Evolutionary conservation across 2,888 invertebrate species (phyloP), one percentile per base, ranked within the genome.

Genomic region (Calliscelio sp.): DNA sequence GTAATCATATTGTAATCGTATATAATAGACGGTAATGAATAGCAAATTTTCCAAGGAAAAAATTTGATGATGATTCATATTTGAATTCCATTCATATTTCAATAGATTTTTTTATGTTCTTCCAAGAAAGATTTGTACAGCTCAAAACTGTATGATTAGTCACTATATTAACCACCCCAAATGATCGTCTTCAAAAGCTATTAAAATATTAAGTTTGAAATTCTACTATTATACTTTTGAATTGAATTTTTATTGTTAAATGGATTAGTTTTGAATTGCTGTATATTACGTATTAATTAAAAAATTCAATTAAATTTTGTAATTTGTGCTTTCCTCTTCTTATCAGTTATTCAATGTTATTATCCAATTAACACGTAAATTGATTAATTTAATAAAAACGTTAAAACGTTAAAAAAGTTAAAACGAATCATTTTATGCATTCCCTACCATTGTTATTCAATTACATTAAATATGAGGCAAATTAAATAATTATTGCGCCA

Each of bases 1-100:
- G 35, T 41, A 68, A 68, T 53, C 44, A 22, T 22, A 55, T 55
- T 57, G 28, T 57, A 14, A 28, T n/a, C 10, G n/a, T 44, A 14
- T 38, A 70, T 28, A 46, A 57, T 46, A 16, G 71, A 57, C 20
- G 11, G 7, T 44, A 71, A 71, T 59, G 71, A 71, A 49, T 71
- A 71, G 46, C 46, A 71, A 32, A 71, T 49, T 59, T 73, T 73
- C 49, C 73, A 61, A 38, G 49, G 59, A 61, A 73, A 63, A 74
- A 74, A 49, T 61, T 61, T 35, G 61, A 61, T 61, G 73, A 63
- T 74, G 63, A 74, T 63, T 74, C 74, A 74, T n/a, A 63, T 20
- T 35, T 38, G 53, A 63, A 74, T 63, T 74, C 74, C 74, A 53
- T 63, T 74, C 63, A 63, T 38, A 53, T 74, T 63, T 53, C 41